Evolutionary conservation across 1,140 invertebrate genomes (phyloP).

Genomic region (Holotrichia oblita): DNA sequence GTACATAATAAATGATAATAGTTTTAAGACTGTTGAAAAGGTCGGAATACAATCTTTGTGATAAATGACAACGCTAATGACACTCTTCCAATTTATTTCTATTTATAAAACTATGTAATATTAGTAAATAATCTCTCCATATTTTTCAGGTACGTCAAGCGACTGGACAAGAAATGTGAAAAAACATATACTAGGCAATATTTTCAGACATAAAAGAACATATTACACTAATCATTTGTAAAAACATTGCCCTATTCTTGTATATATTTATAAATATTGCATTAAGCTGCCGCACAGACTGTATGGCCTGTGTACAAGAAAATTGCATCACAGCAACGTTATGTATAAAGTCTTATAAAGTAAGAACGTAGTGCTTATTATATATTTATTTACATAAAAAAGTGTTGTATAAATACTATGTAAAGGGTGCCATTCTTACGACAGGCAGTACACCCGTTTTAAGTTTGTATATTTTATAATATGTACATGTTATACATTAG

Average conservation of each 20-base stretch:
- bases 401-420: conserved; percentile 9
- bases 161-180: not conserved
- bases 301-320: not conserved
- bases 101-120: too few relatives aligned
- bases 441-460: conserved; percentile 15
- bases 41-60: too few relatives aligned
- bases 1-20: too few relatives aligned
- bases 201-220: not conserved
- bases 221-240: conserved; percentile 13
- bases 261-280: conserved; percentile 30
- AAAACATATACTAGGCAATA: not conserved
- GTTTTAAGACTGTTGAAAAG: too few relatives aligned
- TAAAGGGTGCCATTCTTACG: conserved; percentile 38
- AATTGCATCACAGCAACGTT: conserved; percentile 3
- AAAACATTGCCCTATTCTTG: not conserved
- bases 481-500: conserved; percentile 38
- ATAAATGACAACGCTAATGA: too few relatives aligned
- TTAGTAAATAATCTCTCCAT: not conserved
- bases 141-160: not conserved
- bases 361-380: not conserved
- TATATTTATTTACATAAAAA: not conserved
- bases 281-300: not conserved
- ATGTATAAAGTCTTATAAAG: conserved; percentile 19
- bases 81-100: too few relatives aligned
- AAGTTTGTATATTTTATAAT: conserved; percentile 33